phyloP scores from a whole-genome alignment of 1,140 invertebrate genomes.

The Hirudo medicinalis region DNA sequence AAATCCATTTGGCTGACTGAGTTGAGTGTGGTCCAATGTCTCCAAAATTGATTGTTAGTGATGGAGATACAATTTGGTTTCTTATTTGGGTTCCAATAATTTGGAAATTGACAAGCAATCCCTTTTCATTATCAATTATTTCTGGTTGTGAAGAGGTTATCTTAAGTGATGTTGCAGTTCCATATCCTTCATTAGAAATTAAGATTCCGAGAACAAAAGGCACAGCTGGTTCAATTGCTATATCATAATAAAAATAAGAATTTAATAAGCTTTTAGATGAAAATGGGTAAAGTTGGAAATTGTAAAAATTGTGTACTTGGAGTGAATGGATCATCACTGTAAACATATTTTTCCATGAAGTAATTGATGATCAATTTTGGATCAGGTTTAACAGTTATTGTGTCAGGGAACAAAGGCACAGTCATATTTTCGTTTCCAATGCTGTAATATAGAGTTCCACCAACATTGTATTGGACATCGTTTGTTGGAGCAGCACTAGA shows the following conservation, averaged over 20 bases:
- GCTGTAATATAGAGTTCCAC: conserved; percentile 22
- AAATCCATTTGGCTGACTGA: conserved; percentile 27
- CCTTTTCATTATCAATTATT: conserved; percentile 31
- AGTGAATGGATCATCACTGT: conserved; percentile 27
- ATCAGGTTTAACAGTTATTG: conserved; percentile 27
- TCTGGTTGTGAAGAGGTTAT: conserved; percentile 30
- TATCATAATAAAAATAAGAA: neutral
- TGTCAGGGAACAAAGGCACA: conserved; percentile 25
- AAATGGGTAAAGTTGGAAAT: neutral
- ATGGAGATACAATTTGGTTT: conserved; percentile 22
- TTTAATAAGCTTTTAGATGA: neutral
- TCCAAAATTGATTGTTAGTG: conserved; percentile 27
- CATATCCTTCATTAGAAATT: conserved; percentile 27
- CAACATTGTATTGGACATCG: conserved; percentile 25
- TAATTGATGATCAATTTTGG: conserved; percentile 26
- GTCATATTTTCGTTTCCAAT: conserved; percentile 23
- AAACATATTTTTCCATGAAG: conserved; percentile 27
- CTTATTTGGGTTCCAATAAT: conserved; percentile 27
- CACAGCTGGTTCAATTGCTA: conserved; percentile 23
- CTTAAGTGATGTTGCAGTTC: conserved; percentile 25
- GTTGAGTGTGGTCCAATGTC: conserved; percentile 26
- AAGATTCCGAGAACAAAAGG: conserved; percentile 27
- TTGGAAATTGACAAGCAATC: conserved; percentile 27
- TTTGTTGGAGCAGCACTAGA: conserved; percentile 23
- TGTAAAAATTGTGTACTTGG: neutral